These are phyloP conservation scores for Smutsia gigantea DNA, from an alignment of 2,797 vertebrate species.

Conservation along the genomic window DNA sequence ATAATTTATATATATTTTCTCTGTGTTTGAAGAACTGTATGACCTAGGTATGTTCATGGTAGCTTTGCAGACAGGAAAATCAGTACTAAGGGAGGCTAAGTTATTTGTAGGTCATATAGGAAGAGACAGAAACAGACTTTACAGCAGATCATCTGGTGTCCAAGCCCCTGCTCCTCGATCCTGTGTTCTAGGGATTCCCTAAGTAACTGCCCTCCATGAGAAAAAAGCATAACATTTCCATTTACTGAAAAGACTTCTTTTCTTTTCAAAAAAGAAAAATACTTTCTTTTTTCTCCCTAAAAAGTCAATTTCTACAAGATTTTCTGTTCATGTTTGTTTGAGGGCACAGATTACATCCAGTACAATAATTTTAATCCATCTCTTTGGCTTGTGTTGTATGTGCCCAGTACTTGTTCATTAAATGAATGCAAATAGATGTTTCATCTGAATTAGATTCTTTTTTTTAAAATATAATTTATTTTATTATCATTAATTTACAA, in stretches of 20 bases:
- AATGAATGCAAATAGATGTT: constrained; percentile 43
- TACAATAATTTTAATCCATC: neutral
- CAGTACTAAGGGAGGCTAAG: neutral
- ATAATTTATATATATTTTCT: neutral
- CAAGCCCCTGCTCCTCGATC: neutral
- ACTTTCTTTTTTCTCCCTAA: constrained; percentile 10
- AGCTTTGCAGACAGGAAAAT: constrained; percentile 7
- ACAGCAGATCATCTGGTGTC: neutral
- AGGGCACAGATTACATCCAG: neutral
- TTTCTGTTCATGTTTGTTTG: neutral
- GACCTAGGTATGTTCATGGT: neutral
- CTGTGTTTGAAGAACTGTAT: neutral
- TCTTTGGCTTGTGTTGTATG: neutral
- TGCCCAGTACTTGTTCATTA: neutral
- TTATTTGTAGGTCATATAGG: neutral
- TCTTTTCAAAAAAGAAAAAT: too few species aligned
- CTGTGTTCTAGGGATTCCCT: neutral
- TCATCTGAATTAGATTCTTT: neutral
- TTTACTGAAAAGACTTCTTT: neutral
- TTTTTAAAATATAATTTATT: too few species aligned
- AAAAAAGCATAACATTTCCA: neutral
- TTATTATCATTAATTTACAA: too few species aligned
- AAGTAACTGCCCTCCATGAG: neutral
- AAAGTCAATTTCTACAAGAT: neutral
- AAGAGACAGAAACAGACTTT: neutral